Percentiles rank a stretch among this genome's conserved stretches.
phyloP scores from a whole-genome alignment of 2,888 invertebrate species.

The Lysandra bellargus region DNA sequence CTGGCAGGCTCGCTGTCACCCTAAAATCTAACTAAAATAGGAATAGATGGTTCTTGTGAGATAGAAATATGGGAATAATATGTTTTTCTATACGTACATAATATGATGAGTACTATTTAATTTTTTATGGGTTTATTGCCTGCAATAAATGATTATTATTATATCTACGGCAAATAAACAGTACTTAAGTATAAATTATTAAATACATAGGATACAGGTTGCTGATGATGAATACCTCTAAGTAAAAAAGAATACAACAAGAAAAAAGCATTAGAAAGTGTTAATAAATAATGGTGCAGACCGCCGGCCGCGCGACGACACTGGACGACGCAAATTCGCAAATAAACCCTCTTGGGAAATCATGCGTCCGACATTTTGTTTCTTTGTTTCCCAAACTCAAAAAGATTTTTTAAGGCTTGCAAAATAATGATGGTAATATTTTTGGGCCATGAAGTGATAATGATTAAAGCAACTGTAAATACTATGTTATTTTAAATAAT shows the following conservation, averaged over 20 bases:
- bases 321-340: conserved; percentile 1
- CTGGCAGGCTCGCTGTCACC: not conserved
- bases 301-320: not conserved
- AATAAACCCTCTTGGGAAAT: not conserved
- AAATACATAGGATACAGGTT: not conserved
- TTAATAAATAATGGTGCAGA: not conserved
- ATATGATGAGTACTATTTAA: too few species aligned
- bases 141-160: too few species aligned
- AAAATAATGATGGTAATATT: not conserved
- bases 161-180: too few species aligned
- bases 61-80: not conserved
- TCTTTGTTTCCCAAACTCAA: not conserved
- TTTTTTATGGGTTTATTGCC: too few species aligned
- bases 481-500: not conserved
- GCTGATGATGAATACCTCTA: not conserved
- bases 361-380: not conserved
- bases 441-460: not conserved
- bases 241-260: not conserved
- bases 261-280: conserved; percentile 17
- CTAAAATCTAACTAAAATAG: not conserved
- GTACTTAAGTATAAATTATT: too few species aligned
- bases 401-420: not conserved
- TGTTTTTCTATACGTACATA: too few species aligned
- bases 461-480: not conserved
- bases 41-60: not conserved